phyloP scores from a whole-genome alignment of 2,888 invertebrate species.

The Synanthedon myopaeformis region DNA sequence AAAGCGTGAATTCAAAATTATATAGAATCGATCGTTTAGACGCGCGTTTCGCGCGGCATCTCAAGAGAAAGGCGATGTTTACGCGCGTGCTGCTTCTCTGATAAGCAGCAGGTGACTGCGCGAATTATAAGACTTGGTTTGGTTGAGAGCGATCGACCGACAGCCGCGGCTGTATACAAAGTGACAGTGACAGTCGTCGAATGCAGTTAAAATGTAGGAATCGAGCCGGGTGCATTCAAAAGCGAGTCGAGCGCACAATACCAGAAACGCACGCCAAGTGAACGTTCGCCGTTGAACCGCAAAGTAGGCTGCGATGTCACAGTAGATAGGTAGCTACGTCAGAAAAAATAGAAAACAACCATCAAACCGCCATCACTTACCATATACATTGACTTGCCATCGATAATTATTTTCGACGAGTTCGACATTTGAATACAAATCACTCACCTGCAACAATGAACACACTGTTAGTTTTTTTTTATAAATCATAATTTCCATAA shows the following conservation, averaged over 20 bases:
- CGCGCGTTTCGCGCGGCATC: conserved; percentile 22
- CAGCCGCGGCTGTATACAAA: neutral
- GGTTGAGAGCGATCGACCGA: conserved; percentile 1
- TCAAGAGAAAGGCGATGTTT: conserved; percentile 2
- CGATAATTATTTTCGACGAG: conserved; percentile 37
- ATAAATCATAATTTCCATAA: no score
- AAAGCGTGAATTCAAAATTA: conserved; percentile 6
- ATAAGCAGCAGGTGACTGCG: conserved; percentile 47
- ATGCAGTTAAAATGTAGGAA: neutral
- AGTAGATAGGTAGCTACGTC: conserved; percentile 15
- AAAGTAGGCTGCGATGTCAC: conserved; percentile 52
- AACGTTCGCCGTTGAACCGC: conserved; percentile 15
- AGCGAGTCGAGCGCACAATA: neutral
- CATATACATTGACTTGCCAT: conserved; percentile 26
- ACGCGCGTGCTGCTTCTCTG: conserved; percentile 30
- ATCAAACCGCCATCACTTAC: conserved; percentile 40
- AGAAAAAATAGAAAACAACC: conserved; percentile 55
- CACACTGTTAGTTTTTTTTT: neutral
- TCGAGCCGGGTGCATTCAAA: conserved; percentile 1
- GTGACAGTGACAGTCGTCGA: conserved; percentile 3
- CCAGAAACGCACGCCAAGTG: neutral
- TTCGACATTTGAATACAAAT: conserved; percentile 33
- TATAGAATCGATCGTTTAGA: conserved; percentile 25
- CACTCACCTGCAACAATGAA: conserved; percentile 1
- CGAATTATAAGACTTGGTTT: neutral